Conservation (phyloP, 1,140 invertebrate species). For the Achatina immaculata region DNA sequence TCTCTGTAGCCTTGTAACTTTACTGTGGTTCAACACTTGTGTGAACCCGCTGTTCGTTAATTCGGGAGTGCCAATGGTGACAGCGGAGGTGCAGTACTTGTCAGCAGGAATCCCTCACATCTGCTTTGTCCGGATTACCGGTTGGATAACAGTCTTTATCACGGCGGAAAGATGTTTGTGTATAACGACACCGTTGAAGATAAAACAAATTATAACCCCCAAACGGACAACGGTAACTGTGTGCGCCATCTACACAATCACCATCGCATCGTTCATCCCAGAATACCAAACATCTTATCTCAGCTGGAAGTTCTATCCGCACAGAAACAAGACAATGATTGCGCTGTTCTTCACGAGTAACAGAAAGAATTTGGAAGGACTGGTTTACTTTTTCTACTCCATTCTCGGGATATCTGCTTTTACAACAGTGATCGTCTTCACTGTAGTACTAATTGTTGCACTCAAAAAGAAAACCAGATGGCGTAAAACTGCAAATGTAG, state of each 20-base stretch:
- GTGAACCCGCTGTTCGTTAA: not conserved
- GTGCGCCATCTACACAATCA: not conserved
- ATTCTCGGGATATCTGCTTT: not conserved
- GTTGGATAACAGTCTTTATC: constrained; percentile 6
- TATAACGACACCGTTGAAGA: not conserved
- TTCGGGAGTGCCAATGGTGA: not conserved
- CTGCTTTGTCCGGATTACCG: not conserved
- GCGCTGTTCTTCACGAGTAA: not conserved
- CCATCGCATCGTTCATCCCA: not conserved
- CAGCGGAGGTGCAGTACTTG: not conserved
- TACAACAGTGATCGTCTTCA: not conserved
- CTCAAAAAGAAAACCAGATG: not conserved
- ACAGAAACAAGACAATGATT: not conserved
- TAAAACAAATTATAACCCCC: constrained; percentile 21
- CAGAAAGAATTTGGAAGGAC: not conserved
- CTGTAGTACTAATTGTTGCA: not conserved
- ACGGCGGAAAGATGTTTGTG: constrained; percentile 23
- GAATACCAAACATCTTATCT: not conserved
- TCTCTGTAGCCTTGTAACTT: not conserved
- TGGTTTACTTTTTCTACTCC: not conserved
- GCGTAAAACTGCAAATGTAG: not conserved
- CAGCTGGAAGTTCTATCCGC: constrained; percentile 1
- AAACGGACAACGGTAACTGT: not conserved
- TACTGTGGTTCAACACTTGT: not conserved
- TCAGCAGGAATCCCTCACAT: not conserved